Conservation (phyloP, 1,140 invertebrate species). For the Drosophila sturtevanti region DNA sequence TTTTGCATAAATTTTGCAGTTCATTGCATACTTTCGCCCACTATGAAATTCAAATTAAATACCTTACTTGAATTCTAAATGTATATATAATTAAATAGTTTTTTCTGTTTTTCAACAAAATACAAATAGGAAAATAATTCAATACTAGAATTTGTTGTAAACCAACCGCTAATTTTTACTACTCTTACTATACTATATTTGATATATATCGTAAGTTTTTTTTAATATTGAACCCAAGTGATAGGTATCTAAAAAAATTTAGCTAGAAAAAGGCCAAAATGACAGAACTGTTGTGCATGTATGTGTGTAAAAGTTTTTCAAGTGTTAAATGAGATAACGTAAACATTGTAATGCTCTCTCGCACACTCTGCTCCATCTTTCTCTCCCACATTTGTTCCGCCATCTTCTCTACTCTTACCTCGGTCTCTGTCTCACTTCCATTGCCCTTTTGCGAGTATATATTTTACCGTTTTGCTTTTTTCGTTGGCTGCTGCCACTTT, state of each 20-base stretch:
- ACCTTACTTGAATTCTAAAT: too few species aligned
- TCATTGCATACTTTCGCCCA: too few species aligned
- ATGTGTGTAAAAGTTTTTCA: constrained; percentile 67
- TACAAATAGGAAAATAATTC: too few species aligned
- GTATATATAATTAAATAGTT: too few species aligned
- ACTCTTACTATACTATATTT: too few species aligned
- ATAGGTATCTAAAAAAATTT: not conserved
- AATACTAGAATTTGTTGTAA: too few species aligned
- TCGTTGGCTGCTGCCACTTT: not conserved
- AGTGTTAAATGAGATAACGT: constrained; percentile 80
- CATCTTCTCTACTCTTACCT: not conserved
- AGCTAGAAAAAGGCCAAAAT: not conserved
- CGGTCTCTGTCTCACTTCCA: not conserved
- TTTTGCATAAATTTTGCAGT: too few species aligned
- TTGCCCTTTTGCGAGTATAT: not conserved
- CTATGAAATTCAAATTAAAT: too few species aligned
- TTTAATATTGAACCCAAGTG: not conserved
- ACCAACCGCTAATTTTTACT: too few species aligned
- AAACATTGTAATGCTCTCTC: constrained; percentile 55
- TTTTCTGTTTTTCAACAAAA: too few species aligned
- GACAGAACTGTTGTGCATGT: constrained; percentile 12
- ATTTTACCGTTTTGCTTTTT: not conserved
- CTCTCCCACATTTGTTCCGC: not conserved
- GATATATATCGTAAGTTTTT: not conserved
- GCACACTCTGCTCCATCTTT: not conserved